These are phyloP conservation scores for Phoenoteleia sp. DNA, from an alignment of 2,888 invertebrate species.

Conservation along the genomic window DNA sequence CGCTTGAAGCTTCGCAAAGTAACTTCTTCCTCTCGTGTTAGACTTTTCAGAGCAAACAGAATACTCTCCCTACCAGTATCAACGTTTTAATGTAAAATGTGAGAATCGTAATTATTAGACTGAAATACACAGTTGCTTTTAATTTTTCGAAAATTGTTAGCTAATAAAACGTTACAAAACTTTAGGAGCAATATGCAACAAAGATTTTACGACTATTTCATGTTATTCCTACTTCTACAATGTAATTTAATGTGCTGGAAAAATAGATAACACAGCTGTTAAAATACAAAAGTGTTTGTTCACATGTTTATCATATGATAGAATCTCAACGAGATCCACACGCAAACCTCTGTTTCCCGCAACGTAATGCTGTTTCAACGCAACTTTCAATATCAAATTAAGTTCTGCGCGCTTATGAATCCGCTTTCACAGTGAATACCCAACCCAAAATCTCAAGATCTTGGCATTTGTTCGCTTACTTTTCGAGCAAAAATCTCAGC, in stretches of 20 bases:
- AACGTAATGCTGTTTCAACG: constrained; percentile 15
- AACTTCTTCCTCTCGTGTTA: constrained; percentile 1
- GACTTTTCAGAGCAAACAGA: constrained; percentile 3
- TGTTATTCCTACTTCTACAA: too few relatives aligned
- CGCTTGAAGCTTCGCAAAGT: background rate
- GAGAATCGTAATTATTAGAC: background rate
- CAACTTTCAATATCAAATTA: constrained; percentile 20
- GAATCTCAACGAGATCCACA: background rate
- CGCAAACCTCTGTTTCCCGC: background rate
- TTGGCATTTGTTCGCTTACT: too few relatives aligned
- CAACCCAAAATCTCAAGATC: too few relatives aligned
- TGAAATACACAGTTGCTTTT: too few relatives aligned
- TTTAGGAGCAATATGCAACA: too few relatives aligned
- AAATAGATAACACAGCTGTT: background rate
- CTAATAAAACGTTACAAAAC: too few relatives aligned
- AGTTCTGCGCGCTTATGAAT: background rate
- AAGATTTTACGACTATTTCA: too few relatives aligned
- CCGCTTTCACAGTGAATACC: too few relatives aligned
- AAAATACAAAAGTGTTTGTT: background rate
- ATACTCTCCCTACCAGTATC: background rate
- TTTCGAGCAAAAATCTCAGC: too few relatives aligned
- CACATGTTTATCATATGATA: background rate
- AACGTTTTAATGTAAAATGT: background rate
- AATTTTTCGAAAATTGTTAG: too few relatives aligned
- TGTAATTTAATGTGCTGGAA: too few relatives aligned